Evolutionary conservation across 2,113 vertebrate species (phyloP).

Genomic region (Neopipo cinnamomea): DNA sequence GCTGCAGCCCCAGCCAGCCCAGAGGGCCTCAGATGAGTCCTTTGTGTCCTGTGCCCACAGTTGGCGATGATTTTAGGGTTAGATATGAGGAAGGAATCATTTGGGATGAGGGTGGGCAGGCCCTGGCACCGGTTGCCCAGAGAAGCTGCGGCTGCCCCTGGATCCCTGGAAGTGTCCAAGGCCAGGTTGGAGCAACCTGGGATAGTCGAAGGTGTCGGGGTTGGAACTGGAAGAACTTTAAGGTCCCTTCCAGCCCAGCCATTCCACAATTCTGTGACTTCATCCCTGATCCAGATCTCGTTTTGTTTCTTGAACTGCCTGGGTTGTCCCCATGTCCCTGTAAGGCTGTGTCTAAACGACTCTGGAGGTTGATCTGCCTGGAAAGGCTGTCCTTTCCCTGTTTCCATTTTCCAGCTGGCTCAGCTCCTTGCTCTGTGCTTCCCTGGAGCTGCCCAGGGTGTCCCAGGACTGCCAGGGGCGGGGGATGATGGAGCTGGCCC

Average conservation of each 20-base stretch:
- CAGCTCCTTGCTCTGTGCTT: not conserved
- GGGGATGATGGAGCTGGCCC: not conserved
- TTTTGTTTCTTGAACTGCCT: not conserved
- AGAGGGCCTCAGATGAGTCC: not conserved
- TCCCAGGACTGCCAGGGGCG: not conserved
- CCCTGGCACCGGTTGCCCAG: not conserved
- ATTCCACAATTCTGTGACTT: fast-evolving
- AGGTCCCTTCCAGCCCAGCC: not conserved
- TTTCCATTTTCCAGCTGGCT: not conserved
- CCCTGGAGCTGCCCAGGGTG: not conserved
- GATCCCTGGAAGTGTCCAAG: not conserved
- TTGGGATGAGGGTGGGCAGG: not conserved
- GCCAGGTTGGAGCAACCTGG: not conserved
- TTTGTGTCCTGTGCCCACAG: not conserved
- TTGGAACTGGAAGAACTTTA: not conserved
- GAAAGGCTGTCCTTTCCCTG: not conserved
- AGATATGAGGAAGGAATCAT: not conserved
- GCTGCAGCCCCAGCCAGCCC: not conserved
- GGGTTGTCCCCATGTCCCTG: not conserved
- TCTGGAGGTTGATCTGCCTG: not conserved
- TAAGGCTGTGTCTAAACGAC: not conserved
- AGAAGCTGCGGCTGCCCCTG: not conserved
- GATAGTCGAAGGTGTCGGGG: fast-evolving
- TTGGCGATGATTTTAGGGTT: not conserved
- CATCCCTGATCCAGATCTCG: not conserved